Percentiles rank a stretch among this genome's conserved stretches.
Evolutionary conservation across 2,888 invertebrate genomes (phyloP).

Genomic region (Troides oblongomaculatus): DNA sequence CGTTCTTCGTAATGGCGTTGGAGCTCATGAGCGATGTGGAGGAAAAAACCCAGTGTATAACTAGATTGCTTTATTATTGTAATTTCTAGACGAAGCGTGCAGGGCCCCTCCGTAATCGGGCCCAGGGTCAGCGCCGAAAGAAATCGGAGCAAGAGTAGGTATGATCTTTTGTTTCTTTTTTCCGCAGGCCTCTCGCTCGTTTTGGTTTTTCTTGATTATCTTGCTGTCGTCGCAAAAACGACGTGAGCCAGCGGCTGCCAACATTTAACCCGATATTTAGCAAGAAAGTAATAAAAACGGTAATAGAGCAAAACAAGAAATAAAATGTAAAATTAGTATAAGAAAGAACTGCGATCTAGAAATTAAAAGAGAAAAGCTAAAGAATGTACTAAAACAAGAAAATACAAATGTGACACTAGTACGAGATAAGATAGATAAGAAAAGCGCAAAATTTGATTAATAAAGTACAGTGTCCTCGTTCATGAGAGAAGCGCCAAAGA

Average conservation of each 20-base stretch:
- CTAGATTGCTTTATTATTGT: conserved; percentile 29
- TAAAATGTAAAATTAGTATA: too few species aligned
- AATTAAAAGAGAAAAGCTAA: too few species aligned
- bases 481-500: too few species aligned
- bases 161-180: conserved; percentile 28
- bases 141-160: conserved; percentile 18
- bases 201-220: conserved; percentile 23
- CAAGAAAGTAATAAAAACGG: too few species aligned
- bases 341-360: too few species aligned
- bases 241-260: neutral
- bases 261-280: neutral
- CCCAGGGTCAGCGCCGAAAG: conserved; percentile 26
- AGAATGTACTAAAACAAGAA: too few species aligned
- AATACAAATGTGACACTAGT: too few species aligned
- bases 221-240: conserved; percentile 9
- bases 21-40: conserved; percentile 12
- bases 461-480: too few species aligned
- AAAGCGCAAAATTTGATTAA: too few species aligned
- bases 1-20: conserved; percentile 17
- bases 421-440: too few species aligned
- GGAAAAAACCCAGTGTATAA: conserved; percentile 23
- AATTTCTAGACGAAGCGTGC: conserved; percentile 20
- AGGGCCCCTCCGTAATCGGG: conserved; percentile 24
- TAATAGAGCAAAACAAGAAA: too few species aligned
- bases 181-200: neutral